phyloP scores from a whole-genome alignment of 2,797 vertebrate species.

The Lepidocolaptes lacrymiger region DNA sequence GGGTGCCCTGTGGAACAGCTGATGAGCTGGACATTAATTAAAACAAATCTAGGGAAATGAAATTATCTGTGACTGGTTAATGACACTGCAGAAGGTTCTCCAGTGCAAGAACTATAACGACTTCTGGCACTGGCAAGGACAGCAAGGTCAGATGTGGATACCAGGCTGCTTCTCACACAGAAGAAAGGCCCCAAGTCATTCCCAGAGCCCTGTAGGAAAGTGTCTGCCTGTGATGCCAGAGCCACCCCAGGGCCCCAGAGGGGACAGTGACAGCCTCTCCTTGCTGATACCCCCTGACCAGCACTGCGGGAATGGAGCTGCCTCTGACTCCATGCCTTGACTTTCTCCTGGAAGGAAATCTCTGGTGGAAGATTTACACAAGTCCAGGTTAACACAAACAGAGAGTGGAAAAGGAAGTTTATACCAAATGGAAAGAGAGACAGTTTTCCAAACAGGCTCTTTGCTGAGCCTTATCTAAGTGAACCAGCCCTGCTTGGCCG shows the following conservation, averaged over 20 bases:
- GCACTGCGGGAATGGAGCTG: accelerated
- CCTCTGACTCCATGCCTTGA: neutral
- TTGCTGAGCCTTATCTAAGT: neutral
- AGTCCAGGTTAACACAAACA: neutral
- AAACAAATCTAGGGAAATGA: neutral
- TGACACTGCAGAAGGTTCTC: neutral
- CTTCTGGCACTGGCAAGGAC: neutral
- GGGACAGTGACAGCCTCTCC: neutral
- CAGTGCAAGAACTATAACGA: neutral
- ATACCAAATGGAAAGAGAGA: neutral
- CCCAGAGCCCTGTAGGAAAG: neutral
- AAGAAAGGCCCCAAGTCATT: accelerated
- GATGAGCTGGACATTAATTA: neutral
- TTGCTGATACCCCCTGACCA: accelerated
- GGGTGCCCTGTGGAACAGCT: neutral
- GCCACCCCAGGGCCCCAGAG: accelerated
- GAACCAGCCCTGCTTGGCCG: neutral
- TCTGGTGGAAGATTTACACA: neutral
- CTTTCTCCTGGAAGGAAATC: neutral
- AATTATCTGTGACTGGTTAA: neutral
- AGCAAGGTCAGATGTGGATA: neutral
- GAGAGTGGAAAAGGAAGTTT: constrained; percentile 16
- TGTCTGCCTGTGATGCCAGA: accelerated
- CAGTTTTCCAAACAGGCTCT: neutral
- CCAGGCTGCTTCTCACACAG: neutral